Evolutionary conservation across 2,888 invertebrate genomes (phyloP), one percentile per base, ranked within the genome.

Genomic region (Copidosoma aretas): DNA sequence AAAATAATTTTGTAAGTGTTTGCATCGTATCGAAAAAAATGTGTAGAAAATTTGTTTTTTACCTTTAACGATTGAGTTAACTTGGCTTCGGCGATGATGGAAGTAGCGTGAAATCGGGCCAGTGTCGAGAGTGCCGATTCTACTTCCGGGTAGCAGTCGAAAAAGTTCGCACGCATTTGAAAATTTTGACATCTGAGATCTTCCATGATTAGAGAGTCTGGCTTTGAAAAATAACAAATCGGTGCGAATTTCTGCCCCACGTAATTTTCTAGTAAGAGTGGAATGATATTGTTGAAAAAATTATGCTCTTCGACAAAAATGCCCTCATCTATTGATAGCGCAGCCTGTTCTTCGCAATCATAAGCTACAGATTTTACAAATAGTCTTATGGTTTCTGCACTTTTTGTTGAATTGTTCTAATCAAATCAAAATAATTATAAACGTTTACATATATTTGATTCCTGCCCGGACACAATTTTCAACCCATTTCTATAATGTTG

Each of bases 91-190:
- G 32, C 32, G 32, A 52, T 3, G 1, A 71, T 15, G 10, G 60
- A 57, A n/a, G 62, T 14, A 14, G 71, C 68, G 57, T 71, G 71
- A n/a, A 71, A 71, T 2, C 51, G 25, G 17, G 71, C 71, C 14
- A 68, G 53, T 8, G 52, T 60, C 1, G 22, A 1, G 1, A 71
- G 19, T 12, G 17, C 68, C 14, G 66, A 4, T 21, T 21, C 54
- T 10, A 68, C 4, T 0, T 25, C 25, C 0, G 14, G 22, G n/a
- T 56, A 15, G 4, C 60, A 52, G 21, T 43, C 68, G 14, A 63
- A 43, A 4, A 43, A 57, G 46, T 21, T n/a, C 0, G 4, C 1
- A 1, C 59, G 59, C 1, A 65, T 25, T 1, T 62, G 53, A 22
- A 39, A 71, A 17, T 66, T 63, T 41, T 60, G 62, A 1, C 22